These are phyloP conservation scores for Pandion haliaetus DNA, from an alignment of 2,113 vertebrate species.

Conservation along the genomic window DNA sequence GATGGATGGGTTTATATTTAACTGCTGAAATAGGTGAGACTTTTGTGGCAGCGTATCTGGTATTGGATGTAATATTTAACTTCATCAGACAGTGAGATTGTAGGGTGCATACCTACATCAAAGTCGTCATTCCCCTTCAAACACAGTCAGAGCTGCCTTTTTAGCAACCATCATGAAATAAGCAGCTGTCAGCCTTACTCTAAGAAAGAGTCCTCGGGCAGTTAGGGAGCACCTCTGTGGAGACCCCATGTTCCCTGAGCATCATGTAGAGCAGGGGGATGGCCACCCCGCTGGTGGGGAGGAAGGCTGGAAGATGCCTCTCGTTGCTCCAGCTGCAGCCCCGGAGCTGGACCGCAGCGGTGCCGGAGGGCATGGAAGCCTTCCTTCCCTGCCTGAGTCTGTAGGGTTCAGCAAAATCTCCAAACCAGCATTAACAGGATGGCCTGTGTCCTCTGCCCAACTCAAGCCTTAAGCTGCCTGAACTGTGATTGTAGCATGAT, in stretches of 20 bases:
- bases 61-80: background rate
- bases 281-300: rapidly evolving
- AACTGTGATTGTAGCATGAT: background rate
- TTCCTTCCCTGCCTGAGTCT: background rate
- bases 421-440: background rate
- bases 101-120: background rate
- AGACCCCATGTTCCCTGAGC: background rate
- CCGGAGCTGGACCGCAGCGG: rapidly evolving
- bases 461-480: background rate
- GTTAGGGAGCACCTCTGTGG: rapidly evolving
- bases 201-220: background rate
- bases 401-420: background rate
- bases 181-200: background rate
- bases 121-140: rapidly evolving
- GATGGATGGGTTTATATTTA: background rate
- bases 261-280: background rate
- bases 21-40: background rate
- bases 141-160: background rate
- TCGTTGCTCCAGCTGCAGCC: background rate
- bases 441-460: background rate
- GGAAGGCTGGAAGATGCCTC: background rate
- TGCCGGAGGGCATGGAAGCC: rapidly evolving
- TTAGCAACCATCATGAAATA: background rate
- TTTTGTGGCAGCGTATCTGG: background rate
- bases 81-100: background rate